phyloP scores from a whole-genome alignment of 2,113 vertebrate genomes.

The Corvus cornix region DNA sequence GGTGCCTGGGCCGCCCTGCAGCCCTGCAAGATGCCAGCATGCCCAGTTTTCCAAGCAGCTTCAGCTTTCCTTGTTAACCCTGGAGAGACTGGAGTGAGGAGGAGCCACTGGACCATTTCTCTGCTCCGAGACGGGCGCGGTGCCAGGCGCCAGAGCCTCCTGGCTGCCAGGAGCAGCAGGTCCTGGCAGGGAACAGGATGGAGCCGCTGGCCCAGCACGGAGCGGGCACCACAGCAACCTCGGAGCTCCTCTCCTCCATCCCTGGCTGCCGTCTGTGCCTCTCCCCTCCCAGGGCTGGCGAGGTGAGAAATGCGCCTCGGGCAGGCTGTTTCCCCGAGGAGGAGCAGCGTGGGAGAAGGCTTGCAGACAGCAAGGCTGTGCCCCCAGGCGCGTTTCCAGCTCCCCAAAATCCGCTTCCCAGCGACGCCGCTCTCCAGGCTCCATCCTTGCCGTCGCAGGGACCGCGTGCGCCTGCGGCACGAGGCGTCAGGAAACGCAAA shows the following conservation, averaged over 20 bases:
- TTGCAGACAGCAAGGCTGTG: not conserved
- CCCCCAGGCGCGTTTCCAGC: not conserved
- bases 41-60: not conserved
- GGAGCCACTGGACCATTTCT: not conserved
- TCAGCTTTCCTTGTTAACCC: not conserved
- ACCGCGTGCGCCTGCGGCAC: accelerated
- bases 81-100: not conserved
- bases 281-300: accelerated
- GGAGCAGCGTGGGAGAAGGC: not conserved
- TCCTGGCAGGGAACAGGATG: not conserved
- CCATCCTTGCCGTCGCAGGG: not conserved
- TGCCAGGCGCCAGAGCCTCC: accelerated
- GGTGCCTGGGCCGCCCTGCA: no score
- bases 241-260: not conserved
- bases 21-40: not conserved
- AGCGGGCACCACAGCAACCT: not conserved
- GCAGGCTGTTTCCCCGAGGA: not conserved
- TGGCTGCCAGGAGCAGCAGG: not conserved
- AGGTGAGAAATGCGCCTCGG: not conserved
- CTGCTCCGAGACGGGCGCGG: not conserved
- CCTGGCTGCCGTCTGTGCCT: not conserved
- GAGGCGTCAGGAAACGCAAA: accelerated
- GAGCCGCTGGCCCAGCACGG: accelerated
- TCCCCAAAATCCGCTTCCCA: not conserved
- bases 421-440: accelerated